These are phyloP conservation scores for Coregonus sp. DNA, from an alignment of 2,797 vertebrate species.

Conservation along the genomic window DNA sequence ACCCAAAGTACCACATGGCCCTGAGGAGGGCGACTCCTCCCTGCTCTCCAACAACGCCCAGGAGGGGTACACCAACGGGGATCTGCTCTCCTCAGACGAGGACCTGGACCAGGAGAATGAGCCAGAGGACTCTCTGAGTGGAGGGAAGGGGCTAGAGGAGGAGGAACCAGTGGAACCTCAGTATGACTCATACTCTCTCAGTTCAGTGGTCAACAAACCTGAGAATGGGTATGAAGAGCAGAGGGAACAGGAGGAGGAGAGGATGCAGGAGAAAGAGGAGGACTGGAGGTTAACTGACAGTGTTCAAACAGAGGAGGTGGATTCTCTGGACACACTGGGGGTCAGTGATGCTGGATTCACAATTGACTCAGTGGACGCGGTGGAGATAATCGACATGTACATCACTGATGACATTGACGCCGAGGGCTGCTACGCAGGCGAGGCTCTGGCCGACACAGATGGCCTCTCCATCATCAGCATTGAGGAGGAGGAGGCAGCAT, in stretches of 20 bases:
- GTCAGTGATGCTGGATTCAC: constrained; percentile 53
- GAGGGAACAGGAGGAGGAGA: constrained; percentile 28
- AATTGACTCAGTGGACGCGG: constrained; percentile 46
- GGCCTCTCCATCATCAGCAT: constrained; percentile 64
- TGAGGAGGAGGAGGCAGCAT: constrained; percentile 46
- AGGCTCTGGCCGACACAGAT: constrained; percentile 72
- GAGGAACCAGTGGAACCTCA: constrained; percentile 29
- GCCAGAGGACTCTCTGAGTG: constrained; percentile 45
- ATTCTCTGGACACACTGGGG: constrained; percentile 63
- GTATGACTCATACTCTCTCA: constrained; percentile 26
- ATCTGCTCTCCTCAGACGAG: constrained; percentile 58
- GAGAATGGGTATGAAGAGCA: constrained; percentile 26
- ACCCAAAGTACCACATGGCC: constrained; percentile 78
- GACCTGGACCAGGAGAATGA: constrained; percentile 70
- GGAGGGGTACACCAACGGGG: constrained; percentile 75
- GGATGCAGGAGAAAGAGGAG: constrained; percentile 58
- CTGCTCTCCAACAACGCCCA: constrained; percentile 64
- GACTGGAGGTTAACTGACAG: constrained; percentile 64
- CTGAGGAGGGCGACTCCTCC: constrained; percentile 65
- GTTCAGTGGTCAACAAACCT: constrained; percentile 31
- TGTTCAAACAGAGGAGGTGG: constrained; percentile 55
- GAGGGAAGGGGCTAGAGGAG: background rate
- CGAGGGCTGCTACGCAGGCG: constrained; percentile 66
- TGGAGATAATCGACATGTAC: constrained; percentile 63
- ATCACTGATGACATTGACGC: constrained; percentile 61